Percentiles rank a stretch among this genome's conserved stretches.
These are phyloP conservation scores for Coreoperca whiteheadi DNA, from an alignment of 2,113 vertebrate genomes.

Conservation along the genomic window DNA sequence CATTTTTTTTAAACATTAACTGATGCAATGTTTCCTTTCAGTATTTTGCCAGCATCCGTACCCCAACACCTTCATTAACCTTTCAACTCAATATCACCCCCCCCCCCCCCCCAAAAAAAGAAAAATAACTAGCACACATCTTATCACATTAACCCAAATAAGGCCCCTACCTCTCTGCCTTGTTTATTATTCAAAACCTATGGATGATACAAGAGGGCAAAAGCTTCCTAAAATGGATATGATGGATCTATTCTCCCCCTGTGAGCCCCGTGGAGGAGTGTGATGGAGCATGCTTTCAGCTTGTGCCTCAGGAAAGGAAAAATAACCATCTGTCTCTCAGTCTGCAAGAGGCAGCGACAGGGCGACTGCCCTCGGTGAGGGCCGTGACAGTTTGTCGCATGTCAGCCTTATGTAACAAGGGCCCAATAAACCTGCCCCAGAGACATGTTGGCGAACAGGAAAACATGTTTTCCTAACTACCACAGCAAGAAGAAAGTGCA, in stretches of 20 bases:
- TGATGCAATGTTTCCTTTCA: not conserved
- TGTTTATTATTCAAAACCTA: conserved; percentile 16
- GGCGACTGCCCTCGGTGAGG: conserved; percentile 46
- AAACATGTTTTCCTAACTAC: conserved; percentile 40
- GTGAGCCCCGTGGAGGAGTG: conserved; percentile 30
- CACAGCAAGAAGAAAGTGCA: not conserved
- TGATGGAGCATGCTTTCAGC: conserved; percentile 61
- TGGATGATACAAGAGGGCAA: not conserved
- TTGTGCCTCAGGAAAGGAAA: conserved; percentile 61
- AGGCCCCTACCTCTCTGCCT: not conserved
- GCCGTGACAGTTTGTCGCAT: conserved; percentile 60
- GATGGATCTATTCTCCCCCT: conserved; percentile 37
- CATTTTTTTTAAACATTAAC: conserved; percentile 8
- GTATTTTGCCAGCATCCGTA: conserved; percentile 4
- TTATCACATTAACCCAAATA: conserved; percentile 6
- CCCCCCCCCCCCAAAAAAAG: not conserved
- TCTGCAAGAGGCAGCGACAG: conserved; percentile 43
- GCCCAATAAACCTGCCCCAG: conserved; percentile 49
- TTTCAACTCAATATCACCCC: not conserved
- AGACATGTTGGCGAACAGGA: conserved; percentile 32
- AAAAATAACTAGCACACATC: not conserved
- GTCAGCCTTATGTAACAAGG: conserved; percentile 51
- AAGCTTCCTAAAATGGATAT: conserved; percentile 33
- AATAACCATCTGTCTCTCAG: conserved; percentile 63
- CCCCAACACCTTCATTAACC: not conserved